Base-by-base conservation (phyloP, 2,888 invertebrate genomes). In the Agrotis exclamationis region DNA sequence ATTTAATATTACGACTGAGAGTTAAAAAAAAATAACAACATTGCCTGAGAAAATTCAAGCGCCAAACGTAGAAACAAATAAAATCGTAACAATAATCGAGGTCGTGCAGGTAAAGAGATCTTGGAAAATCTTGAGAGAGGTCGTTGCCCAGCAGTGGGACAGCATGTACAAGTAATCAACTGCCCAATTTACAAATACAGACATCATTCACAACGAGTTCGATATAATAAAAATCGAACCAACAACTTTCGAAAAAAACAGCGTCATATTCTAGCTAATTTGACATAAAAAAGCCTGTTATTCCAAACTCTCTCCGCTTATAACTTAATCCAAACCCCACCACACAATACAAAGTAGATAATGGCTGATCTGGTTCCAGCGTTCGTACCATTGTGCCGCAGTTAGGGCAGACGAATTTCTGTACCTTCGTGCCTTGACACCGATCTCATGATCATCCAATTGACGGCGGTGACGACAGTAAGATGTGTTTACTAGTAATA, bases 371-470 rank as follows among this genome's bases (percentile, higher is more conserved):
- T 71, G 77, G 56, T 66, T 58, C 62, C 70, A 72, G 60, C 67
- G 57, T 65, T 73, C 67, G 74, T 63, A 62, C 80, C 51, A 85
- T 85, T 85, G 86, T 85, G 16, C 65, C 24, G 22, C 28, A 68
- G 86, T 85, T 85, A 84, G 86, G 84, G 79, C 83, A 74, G 50
- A 78, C 83, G 20, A 71, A 85, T 64, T 78, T 71, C 78, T 76
- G 70, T 78, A 80, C 75, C 80, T 80, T 77, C 50, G 33, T 63
- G 70, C 86, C 84, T 85, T 85, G 84, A 82, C 82, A 82, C 66
- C 60, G 13, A 80, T 85, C 82, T 16, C 74, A 80, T 76, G 39
- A 85, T 85, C 69, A 82, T 78, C 33, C 85, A 85, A 85, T 85
- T 85, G 75, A 57, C 50, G 20, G 5, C 3, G 22, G 44, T 20